Base-by-base conservation (phyloP, 1,140 invertebrate genomes). In the Euura saliciscinereae region DNA sequence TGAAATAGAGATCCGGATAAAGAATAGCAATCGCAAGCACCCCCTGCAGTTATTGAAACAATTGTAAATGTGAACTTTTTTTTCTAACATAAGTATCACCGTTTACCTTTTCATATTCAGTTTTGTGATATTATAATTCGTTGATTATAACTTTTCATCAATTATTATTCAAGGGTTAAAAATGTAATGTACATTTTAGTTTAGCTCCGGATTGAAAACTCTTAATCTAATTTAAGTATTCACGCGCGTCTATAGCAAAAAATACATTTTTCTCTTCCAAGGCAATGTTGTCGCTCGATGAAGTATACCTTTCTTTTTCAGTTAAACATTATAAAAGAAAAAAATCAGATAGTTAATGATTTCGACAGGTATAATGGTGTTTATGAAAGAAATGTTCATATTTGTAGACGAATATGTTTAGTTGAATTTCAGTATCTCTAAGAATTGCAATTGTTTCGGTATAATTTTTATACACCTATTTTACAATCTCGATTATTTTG, bases 101-200 rank as follows among this genome's bases (percentile, higher is more conserved):
- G 8, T 64, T 13, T 13, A 64, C 59, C 13, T 64, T 10, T 10
- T 13, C 13, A 64, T 64, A 10, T 13, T 10, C 44, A 44, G 68
- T 66, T n/a, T 43, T 13, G 66, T 45, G 43, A 51, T 66, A 70
- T 66, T 65, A 28, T 1, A 67, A 66, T 68, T 72, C 71, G 13
- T 74, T 59, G n/a, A 43, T 45, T 8, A 51, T 43, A 71, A 70
- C 65, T 71, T 67, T 13, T 70, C 42, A n/a, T 69, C 46, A n/a
- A n/a, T 28, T 45, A 75, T 46, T 64, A 68, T 73, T 73, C 76
- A 73, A 76, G 69, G 76, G 65, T 70, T 70, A 66, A 73, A 77
- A 72, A 76, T 68, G 65, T 78, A 79, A 80, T 80, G 75, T 80
- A 80, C 79, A 80, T 73, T 78, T 28, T 67, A 46, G 45, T 77